Percentiles rank a stretch among this genome's conserved stretches.
phyloP scores from a whole-genome alignment of 2,113 vertebrate genomes.

The Sapajus apella region DNA sequence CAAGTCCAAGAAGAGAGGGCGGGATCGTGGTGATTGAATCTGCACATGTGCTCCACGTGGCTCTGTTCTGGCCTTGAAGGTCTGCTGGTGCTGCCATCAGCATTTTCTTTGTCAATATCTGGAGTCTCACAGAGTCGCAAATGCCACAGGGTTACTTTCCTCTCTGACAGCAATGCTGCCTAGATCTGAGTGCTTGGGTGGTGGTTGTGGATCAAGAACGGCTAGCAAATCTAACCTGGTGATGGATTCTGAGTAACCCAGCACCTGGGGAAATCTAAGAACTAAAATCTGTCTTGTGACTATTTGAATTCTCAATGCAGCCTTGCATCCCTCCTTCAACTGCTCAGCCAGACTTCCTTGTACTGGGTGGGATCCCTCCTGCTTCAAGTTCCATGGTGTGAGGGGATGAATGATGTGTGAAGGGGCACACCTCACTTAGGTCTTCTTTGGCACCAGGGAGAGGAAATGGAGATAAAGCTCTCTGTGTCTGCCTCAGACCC shows the following conservation, averaged over 20 bases:
- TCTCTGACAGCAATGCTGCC: neutral
- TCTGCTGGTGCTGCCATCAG: neutral
- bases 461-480: neutral
- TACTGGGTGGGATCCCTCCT: neutral
- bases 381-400: neutral
- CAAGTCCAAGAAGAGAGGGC: neutral
- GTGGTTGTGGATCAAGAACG: constrained; percentile 14
- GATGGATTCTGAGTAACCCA: neutral
- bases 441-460: neutral
- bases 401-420: neutral
- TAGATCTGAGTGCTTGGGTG: neutral
- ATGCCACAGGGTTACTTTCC: neutral
- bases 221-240: constrained; percentile 28
- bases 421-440: neutral
- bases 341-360: neutral
- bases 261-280: neutral
- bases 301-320: neutral
- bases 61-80: neutral
- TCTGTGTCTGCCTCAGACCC: neutral
- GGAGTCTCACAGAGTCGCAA: constrained; percentile 33
- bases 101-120: neutral
- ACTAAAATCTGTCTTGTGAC: neutral
- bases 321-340: neutral
- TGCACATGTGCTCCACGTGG: neutral
- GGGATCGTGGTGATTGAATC: neutral